Evolutionary conservation across 2,888 invertebrate species (phyloP), one percentile per base, ranked within the genome.

Genomic region (Sericinus montela): DNA sequence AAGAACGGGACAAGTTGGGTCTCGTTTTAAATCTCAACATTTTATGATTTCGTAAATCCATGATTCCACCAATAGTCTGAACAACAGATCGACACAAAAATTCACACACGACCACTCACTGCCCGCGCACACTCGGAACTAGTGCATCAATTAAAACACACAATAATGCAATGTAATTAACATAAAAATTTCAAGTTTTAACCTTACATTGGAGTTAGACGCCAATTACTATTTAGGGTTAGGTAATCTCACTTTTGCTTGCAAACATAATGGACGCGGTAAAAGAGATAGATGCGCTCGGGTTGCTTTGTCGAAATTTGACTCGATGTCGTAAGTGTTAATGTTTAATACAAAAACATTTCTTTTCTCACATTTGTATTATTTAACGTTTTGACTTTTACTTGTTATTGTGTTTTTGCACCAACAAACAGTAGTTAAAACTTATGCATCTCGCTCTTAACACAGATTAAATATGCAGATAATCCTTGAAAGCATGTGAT

Each of bases 111-210:
- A 80, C 87, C 84, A 83, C 78, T 71, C 81, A 70, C 76, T 62
- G 60, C 62, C 67, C 61, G 70, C 71, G 66, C 62, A 67, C 76
- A 77, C 73, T 65, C 65, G 67, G 67, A 68, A 86, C 83, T 86
- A 83, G 65, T 65, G 63, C 63, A 70, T 65, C 76, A 87, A 85
- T 84, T 83, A 83, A 74, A 80, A 76, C 76, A 75, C 58, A 68
- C 59, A 58, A 57, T 71, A 77, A 80, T 80, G 85, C 83, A 80
- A 79, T 74, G 64, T 78, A 71, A 87, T 87, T 87, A 82, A 69
- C 85, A 87, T 87, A 84, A 80, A 72, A 78, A 84, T 83, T 86
- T 86, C 86, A 85, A 85, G 81, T 84, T 79, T 75, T 82, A 80
- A 70, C 82, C 79, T 85, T 75, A 77, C 59, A 74, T 72, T 66